Base-by-base conservation (phyloP, 2,888 invertebrate genomes). In the Apamea anceps region DNA sequence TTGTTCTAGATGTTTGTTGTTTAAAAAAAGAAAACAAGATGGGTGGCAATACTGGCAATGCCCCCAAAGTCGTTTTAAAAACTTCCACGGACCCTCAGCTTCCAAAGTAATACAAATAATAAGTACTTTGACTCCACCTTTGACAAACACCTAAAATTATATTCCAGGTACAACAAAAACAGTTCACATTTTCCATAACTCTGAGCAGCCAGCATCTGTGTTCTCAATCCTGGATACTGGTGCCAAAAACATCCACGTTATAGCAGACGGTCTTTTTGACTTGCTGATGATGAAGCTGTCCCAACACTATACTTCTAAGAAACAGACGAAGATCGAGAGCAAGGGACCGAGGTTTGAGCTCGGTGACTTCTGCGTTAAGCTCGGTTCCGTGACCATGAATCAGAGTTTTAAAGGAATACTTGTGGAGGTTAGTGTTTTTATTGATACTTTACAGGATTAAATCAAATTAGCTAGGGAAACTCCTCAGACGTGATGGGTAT, bases 121-220 rank as follows among this genome's bases (percentile, higher is more conserved):
- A 25, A 57, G 25, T 57, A 25, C 25, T n/a, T 54, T 21, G 54
- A 54, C 54, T 25, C 21, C 25, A 25, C 10, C 12, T 57, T 57
- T n/a, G 12, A 57, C 57, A 32, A 18, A 32, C 18, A 63, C 8
- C 4, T 12, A 37, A 32, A 12, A 48, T 73, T n/a, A 65, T 60
- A 62, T 82, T 86, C 2, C 95, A 98, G 98, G 98, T 8, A 97
- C 98, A 71, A 98, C 98, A 81, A 98, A 98, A 91, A 98, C 98
- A 0, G 98, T 99, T 0, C 99, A 99, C 94, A 98, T 99, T n/a
- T 97, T 99, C 15, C 99, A 99, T 96, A 99, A 99, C 94, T 99
- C 99, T 0, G 99, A 99, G 93, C 99, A 99, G 92, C 99, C 99
- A 0, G 99, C 99, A 0, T 98, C 99, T 0, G 99, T 99, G 5